Conservation (phyloP, 2,113 vertebrate species). For the Leucosticte australis region DNA sequence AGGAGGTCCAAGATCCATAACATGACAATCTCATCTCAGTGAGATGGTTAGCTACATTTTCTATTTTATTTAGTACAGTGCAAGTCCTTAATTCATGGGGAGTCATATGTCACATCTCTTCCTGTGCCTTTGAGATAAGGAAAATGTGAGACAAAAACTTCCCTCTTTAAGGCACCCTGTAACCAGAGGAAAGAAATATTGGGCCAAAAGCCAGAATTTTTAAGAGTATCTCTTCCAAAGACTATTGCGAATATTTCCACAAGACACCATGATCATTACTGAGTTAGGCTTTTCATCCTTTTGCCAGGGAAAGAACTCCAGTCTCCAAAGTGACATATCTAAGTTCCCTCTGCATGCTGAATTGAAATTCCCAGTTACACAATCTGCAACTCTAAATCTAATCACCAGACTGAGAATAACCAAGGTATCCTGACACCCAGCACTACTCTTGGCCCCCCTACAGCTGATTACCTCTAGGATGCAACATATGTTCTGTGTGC, state of each 20-base stretch:
- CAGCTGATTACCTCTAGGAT: background rate
- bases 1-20: background rate
- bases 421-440: background rate
- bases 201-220: background rate
- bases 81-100: background rate
- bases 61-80: background rate
- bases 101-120: background rate
- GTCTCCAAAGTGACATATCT: background rate
- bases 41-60: background rate
- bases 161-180: background rate
- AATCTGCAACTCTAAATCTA: background rate
- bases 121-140: background rate
- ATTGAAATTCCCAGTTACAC: background rate
- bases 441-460: background rate
- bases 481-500: background rate
- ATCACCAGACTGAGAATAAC: background rate
- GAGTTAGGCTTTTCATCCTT: background rate
- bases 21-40: background rate
- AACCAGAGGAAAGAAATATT: background rate
- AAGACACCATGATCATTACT: background rate
- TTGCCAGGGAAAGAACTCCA: background rate
- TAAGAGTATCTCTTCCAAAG: background rate
- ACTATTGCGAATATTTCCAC: background rate
- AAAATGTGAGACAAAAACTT: background rate
- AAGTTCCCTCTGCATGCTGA: background rate